A percentile compares a stretch with the other conserved stretches of the same genome.
Evolutionary conservation across 1,140 invertebrate genomes (phyloP).

Genomic region (Drosophila kurseongensis): DNA sequence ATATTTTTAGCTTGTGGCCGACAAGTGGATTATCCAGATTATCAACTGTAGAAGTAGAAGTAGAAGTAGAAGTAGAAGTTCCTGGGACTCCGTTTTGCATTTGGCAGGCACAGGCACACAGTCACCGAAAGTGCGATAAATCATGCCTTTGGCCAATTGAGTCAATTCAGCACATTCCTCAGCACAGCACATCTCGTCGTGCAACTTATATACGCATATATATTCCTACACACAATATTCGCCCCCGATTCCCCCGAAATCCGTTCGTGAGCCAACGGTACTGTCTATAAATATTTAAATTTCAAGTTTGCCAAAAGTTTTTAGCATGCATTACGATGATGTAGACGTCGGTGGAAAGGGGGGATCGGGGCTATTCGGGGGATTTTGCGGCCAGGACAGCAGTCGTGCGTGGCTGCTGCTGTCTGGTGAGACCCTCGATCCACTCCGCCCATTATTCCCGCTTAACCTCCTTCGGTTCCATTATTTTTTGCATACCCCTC

Average conservation of each 20-base stretch:
- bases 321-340: conserved; percentile 76
- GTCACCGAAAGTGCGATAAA: conserved; percentile 62
- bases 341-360: conserved; percentile 9
- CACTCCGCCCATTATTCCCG: not conserved
- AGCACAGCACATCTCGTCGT: conserved; percentile 13
- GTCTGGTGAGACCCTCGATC: conserved; percentile 30
- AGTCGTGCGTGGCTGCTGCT: conserved; percentile 57
- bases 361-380: not conserved
- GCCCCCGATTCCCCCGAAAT: conserved; percentile 9
- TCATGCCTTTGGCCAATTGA: conserved; percentile 80
- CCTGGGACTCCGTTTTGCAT: conserved; percentile 18
- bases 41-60: conserved; percentile 28
- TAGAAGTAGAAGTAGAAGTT: conserved; percentile 23
- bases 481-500: conserved; percentile 11
- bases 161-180: conserved; percentile 77
- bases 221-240: conserved; percentile 41
- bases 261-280: conserved; percentile 51
- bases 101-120: conserved; percentile 27
- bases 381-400: conserved; percentile 50
- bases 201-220: conserved; percentile 3
- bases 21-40: conserved; percentile 49
- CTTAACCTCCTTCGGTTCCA: conserved; percentile 25
- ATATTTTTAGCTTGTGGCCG: conserved; percentile 40
- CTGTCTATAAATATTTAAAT: conserved; percentile 83
- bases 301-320: conserved; percentile 83